Evolutionary conservation across 2,113 vertebrate species (phyloP).

Genomic region (Neodontobutis hainanensis): DNA sequence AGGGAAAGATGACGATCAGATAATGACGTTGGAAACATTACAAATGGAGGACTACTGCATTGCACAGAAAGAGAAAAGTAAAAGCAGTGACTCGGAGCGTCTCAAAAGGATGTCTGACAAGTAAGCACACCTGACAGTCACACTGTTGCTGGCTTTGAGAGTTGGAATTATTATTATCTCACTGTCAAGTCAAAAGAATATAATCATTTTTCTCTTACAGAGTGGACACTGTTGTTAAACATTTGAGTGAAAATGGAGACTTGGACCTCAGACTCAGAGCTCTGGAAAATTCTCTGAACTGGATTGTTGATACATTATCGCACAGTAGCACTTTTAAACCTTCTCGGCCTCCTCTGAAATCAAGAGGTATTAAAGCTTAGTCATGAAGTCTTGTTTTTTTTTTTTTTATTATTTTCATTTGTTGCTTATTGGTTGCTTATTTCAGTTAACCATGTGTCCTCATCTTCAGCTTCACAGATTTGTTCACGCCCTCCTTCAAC

Average conservation of each 20-base stretch:
- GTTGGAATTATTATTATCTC: no score
- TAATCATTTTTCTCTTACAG: conserved; percentile 51
- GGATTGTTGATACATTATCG: conserved; percentile 84
- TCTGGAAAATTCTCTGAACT: conserved; percentile 78
- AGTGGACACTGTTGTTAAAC: conserved; percentile 74
- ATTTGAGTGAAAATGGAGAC: no score
- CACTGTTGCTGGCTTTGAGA: no score
- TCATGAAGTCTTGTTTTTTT: background rate
- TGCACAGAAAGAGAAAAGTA: conserved; percentile 75
- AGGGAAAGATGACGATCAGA: conserved; percentile 69
- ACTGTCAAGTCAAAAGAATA: no score
- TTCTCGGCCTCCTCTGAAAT: conserved; percentile 60
- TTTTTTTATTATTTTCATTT: background rate
- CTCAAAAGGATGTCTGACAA: conserved; percentile 86
- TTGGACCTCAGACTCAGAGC: background rate
- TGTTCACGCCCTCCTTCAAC: conserved; percentile 29
- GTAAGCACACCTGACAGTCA: conserved; percentile 61
- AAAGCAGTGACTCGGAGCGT: conserved; percentile 83
- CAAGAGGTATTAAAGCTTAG: conserved; percentile 58
- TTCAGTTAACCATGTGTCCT: background rate
- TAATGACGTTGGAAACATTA: conserved; percentile 88
- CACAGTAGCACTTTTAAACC: conserved; percentile 74
- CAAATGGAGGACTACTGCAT: conserved; percentile 88
- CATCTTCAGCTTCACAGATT: conserved; percentile 40
- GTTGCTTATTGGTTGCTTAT: no score